These are phyloP conservation scores for Ambastaia sidthimunki DNA, from an alignment of 2,797 vertebrate species.

Conservation along the genomic window DNA sequence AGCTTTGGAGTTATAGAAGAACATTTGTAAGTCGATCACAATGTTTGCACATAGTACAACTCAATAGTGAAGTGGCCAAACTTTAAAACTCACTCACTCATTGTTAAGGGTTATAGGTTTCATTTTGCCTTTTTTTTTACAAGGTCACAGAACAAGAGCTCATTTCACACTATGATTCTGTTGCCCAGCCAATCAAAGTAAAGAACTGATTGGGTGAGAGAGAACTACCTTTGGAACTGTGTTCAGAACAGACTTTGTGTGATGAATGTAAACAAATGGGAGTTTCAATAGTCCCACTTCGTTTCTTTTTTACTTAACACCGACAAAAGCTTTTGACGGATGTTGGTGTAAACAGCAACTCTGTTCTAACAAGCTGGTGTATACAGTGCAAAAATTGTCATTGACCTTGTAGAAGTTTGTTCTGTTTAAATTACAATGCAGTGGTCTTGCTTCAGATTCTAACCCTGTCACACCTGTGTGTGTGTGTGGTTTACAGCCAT, in stretches of 20 bases:
- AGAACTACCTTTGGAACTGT: constrained; percentile 2
- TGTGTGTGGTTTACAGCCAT: background rate
- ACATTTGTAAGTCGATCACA: background rate
- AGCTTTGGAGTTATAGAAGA: background rate
- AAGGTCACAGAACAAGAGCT: constrained; percentile 49
- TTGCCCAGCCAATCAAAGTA: constrained; percentile 23
- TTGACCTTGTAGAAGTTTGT: constrained; percentile 17
- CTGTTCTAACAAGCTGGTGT: constrained; percentile 27
- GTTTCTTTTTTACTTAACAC: constrained; percentile 18
- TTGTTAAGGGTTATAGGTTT: constrained; percentile 17
- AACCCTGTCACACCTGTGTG: background rate
- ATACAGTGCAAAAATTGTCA: constrained; percentile 2
- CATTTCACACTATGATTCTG: constrained; percentile 43
- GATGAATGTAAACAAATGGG: constrained; percentile 37
- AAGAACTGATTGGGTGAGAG: constrained; percentile 32
- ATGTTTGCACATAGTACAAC: background rate
- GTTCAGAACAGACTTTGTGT: constrained; percentile 7
- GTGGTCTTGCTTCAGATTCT: background rate
- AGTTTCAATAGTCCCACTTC: constrained; percentile 13
- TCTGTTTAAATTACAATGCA: constrained; percentile 5
- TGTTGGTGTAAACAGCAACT: constrained; percentile 15
- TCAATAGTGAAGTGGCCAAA: background rate
- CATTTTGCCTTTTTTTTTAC: constrained; percentile 38
- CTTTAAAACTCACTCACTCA: background rate
- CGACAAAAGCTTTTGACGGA: constrained; percentile 43